Base-by-base conservation (phyloP, 2,888 invertebrate genomes). In the Drosophila monieri region DNA sequence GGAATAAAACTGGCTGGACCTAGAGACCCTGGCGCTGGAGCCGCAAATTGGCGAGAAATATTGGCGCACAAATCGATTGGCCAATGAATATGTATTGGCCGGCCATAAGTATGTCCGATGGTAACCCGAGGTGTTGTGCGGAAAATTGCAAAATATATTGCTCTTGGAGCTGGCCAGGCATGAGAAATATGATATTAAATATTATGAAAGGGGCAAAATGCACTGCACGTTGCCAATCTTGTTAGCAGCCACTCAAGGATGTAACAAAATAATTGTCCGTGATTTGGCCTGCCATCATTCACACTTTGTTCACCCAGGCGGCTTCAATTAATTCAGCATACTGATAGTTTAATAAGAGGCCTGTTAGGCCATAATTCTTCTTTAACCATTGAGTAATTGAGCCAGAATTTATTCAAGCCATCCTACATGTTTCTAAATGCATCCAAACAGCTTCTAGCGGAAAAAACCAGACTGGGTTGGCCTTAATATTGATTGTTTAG, bases 11-110 rank as follows among this genome's bases (percentile, higher is more conserved):
- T 35, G 59, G 44, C 67, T 52, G 64, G 44, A 62, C 62, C 64
- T 67, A 64, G 64, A 64, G 68, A 54, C 43, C 62, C 62, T 62
- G 62, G 62, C 67, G 67, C 53, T 62, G 62, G 54, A 37, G 25
- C 62, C 74, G 54, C 73, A 73, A 61, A 75, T 73, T 70, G 80
- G 51, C 74, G 65, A 66, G 78, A 80, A 66, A 85, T 70, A 85
- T 72, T 80, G 67, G 86, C 69, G 59, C 84, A 70, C 84, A 81
- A 88, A 88, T 81, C 84, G 81, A 76, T 83, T 80, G 81, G 86
- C 88, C 88, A 83, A 83, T 88, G 86, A 86, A 80, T 77, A 86
- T 88, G 73, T 71, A 83, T 74, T 73, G 70, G 74, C 47, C 53
- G 35, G 35, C 39, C 39, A 18, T 66, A 54, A 57, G 73, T 66